These are phyloP conservation scores for Drosophila histrio DNA, from an alignment of 2,888 invertebrate species.

Conservation along the genomic window DNA sequence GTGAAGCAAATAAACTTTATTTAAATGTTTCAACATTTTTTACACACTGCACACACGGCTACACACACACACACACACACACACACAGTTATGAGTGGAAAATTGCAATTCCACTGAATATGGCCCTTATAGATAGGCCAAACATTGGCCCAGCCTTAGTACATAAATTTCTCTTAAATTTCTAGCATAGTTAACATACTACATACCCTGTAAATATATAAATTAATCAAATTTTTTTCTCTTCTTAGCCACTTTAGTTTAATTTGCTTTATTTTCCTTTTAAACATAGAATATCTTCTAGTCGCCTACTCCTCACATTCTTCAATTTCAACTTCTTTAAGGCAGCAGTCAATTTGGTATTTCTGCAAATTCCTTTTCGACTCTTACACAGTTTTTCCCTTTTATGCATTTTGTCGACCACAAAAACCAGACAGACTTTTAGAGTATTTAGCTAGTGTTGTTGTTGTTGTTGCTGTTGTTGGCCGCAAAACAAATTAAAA, in stretches of 20 bases:
- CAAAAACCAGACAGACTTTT: conserved; percentile 25
- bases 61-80: neutral
- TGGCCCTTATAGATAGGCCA: conserved; percentile 8
- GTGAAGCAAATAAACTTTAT: conserved; percentile 55
- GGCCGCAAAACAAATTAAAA: conserved; percentile 47
- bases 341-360: conserved; percentile 15
- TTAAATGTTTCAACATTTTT: conserved; percentile 45
- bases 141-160: neutral
- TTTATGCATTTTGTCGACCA: conserved; percentile 31
- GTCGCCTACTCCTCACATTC: neutral
- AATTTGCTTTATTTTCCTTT: neutral
- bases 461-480: conserved; percentile 8
- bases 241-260: neutral
- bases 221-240: too few species aligned
- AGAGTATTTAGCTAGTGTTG: neutral
- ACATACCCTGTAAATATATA: conserved; percentile 12
- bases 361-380: conserved; percentile 8
- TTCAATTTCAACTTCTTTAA: neutral
- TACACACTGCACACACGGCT: neutral
- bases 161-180: neutral
- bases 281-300: neutral
- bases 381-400: conserved; percentile 15
- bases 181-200: neutral
- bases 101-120: conserved; percentile 8
- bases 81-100: conserved; percentile 21